Evolutionary conservation across 2,113 vertebrate species (phyloP), one percentile per base, ranked within the genome.

Genomic region (Poeciliopsis prolifica): DNA sequence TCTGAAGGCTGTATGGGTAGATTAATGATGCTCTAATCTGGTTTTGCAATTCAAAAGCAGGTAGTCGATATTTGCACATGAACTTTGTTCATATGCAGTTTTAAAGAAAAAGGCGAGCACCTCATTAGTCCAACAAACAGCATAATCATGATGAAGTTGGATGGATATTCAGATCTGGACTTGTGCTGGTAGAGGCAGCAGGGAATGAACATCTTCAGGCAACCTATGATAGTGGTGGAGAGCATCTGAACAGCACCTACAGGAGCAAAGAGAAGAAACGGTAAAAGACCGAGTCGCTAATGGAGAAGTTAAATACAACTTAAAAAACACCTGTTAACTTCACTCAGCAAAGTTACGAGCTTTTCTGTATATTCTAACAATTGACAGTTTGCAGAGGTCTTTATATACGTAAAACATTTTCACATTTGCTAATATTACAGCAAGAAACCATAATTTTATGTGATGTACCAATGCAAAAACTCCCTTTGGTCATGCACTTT

Each of bases 111-210:
- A 29, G 2, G n/a, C 28, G 33, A 81, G 13, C 61, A 98, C 98
- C 98, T 96, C 95, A 99, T 98, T 17, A 99, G 89, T 11, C 98
- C 98, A 28, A 99, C 97, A 28, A 99, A 98, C 5, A 99, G 87
- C 98, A 99, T 99, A 71, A 96, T 98, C 96, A 97, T 96, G 92
- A 98, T 74, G 92, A 99, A 98, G 61, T 98, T 98, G 65, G 97
- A 91, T 0, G 98, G 98, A 4, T 96, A 98, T 13, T 97, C 96
- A 0, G 91, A 78, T 64, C 97, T 94, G 8, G 95, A 60, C 84
- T 99, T 99, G 94, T 98, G 97, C 68, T 97, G 95, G 83, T 98
- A 95, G 44, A 99, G 87, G 22, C 97, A 99, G 88, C 97, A 99
- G 0, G 97, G 98, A 0, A 99, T 85, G 30, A 94, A 96, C 88